Evolutionary conservation across 1,140 invertebrate species (phyloP).

Genomic region (Brachionus plicatilis): DNA sequence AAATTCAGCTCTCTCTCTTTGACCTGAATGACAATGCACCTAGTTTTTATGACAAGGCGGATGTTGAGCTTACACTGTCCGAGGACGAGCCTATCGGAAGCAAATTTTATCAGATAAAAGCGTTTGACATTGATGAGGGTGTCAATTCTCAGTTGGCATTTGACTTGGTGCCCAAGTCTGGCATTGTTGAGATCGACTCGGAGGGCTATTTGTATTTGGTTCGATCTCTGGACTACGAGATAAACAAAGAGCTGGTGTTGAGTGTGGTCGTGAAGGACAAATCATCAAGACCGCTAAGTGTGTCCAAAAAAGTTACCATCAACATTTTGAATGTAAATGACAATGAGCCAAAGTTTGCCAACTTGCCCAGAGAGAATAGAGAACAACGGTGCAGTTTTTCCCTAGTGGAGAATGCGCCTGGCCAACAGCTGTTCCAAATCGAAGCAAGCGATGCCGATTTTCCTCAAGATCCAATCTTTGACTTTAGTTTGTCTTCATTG

Average conservation of each 20-base stretch:
- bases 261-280: neutral
- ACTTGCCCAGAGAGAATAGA: neutral
- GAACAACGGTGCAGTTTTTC: neutral
- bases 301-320: neutral
- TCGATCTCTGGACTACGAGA: neutral
- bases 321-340: conserved; percentile 19
- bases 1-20: neutral
- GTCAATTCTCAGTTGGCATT: neutral
- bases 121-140: neutral
- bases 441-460: neutral
- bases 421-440: neutral
- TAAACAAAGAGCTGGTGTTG: neutral
- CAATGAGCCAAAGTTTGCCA: neutral
- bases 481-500: neutral
- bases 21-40: conserved; percentile 39
- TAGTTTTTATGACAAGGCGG: neutral
- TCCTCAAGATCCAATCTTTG: neutral
- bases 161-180: neutral
- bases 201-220: conserved; percentile 4
- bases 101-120: conserved; percentile 31
- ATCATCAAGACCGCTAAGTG: neutral
- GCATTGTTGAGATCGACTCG: neutral
- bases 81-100: neutral
- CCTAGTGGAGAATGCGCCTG: neutral
- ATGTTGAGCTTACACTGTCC: neutral